A percentile compares a stretch with the other conserved stretches of the same genome.
Evolutionary conservation across 2,797 vertebrate genomes (phyloP).

Genomic region (Enteromius thamalakanensis): DNA sequence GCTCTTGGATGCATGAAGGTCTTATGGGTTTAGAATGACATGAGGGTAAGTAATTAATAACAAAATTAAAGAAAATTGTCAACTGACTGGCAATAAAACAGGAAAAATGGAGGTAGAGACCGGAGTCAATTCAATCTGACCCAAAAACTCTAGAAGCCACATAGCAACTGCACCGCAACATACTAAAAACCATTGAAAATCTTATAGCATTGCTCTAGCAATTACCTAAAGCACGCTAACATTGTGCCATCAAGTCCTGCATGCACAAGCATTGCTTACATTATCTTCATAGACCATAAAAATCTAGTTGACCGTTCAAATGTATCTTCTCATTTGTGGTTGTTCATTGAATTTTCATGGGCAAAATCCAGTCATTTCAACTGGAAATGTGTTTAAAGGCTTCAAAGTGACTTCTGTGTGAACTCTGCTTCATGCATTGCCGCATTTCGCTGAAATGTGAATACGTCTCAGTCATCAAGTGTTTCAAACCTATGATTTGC

Average conservation of each 20-base stretch:
- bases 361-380: not conserved
- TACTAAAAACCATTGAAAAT: not conserved
- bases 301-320: not conserved
- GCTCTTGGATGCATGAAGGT: too few species aligned
- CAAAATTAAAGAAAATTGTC: not conserved
- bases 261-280: not conserved
- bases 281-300: not conserved
- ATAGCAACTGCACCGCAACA: not conserved
- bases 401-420: not conserved
- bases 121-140: not conserved
- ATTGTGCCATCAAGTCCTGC: not conserved
- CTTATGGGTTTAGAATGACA: too few species aligned
- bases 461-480: not conserved
- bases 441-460: not conserved
- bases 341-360: not conserved
- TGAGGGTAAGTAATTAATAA: too few species aligned
- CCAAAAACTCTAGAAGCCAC: not conserved
- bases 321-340: not conserved
- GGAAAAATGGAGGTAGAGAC: not conserved
- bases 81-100: not conserved
- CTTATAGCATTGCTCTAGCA: not conserved
- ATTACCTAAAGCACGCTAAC: not conserved
- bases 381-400: too few species aligned
- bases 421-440: not conserved
- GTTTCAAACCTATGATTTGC: not conserved